phyloP scores from a whole-genome alignment of 2,797 vertebrate species.

The Sternarchorhynchus goeldii region DNA sequence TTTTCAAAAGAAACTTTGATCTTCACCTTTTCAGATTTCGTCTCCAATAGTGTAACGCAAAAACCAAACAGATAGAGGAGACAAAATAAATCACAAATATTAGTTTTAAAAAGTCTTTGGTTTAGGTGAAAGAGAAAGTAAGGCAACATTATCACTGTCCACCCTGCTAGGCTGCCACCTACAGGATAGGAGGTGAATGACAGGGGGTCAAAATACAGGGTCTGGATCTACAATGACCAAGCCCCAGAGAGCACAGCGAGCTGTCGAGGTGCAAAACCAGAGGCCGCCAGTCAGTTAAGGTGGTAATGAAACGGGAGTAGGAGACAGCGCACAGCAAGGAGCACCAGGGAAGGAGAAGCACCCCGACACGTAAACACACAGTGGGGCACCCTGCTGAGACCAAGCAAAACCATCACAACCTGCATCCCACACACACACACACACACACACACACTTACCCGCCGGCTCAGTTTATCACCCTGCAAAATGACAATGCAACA shows the following conservation, averaged over 20 bases:
- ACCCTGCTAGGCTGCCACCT: slow-evolving; percentile 38
- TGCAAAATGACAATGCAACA: slow-evolving; percentile 90
- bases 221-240: slow-evolving; percentile 51
- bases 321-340: slow-evolving; percentile 48
- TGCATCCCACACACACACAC: slow-evolving; percentile 54
- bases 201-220: not conserved
- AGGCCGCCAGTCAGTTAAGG: slow-evolving; percentile 44
- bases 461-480: slow-evolving; percentile 98
- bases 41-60: slow-evolving; percentile 69
- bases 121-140: not conserved
- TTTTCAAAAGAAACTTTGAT: slow-evolving; percentile 2
- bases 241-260: slow-evolving; percentile 25
- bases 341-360: slow-evolving; percentile 74
- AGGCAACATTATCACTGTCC: not conserved
- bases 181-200: slow-evolving; percentile 47
- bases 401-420: slow-evolving; percentile 68
- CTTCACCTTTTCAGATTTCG: slow-evolving; percentile 78
- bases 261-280: slow-evolving; percentile 52
- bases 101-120: slow-evolving; percentile 23
- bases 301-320: slow-evolving; percentile 37
- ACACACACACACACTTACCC: slow-evolving; percentile 87
- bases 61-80: slow-evolving; percentile 53
- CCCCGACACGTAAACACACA: slow-evolving; percentile 63
- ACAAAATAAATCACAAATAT: slow-evolving; percentile 59
- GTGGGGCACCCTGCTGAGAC: slow-evolving; percentile 70